Evolutionary conservation across 2,797 vertebrate genomes (phyloP), one percentile per base, ranked within the genome.

Genomic region (Ctenopoma kingsleyae): DNA sequence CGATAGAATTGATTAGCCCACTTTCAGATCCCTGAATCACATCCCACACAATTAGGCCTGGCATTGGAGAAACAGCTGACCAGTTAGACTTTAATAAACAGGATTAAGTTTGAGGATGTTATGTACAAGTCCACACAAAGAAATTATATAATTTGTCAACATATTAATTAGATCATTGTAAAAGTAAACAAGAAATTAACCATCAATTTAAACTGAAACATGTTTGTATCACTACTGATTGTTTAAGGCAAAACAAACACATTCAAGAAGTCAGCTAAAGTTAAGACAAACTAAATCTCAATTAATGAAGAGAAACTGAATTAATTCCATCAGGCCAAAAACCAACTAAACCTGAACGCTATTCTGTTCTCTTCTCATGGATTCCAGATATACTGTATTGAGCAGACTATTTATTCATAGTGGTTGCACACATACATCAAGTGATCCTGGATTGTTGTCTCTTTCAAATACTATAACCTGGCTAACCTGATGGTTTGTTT

Each of bases 381-480:
- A 27, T n/a, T 25, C 36, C 27, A 50, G n/a, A 22, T 59, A 12
- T 22, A 27, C 41, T 60, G 15, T 38, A 27, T 35, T 48, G 6
- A 53, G 15, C 15, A 35, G 46, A 23, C 36, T 43, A 43, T 44
- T 25, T 49, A 51, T 65, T 20, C 12, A 59, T 32, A 48, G 46
- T 27, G 3, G 1, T 16, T 55, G 23, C 11, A 49, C n/a, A 48
- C 13, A 54, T 13, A 10, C 10, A n/a, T 48, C 9, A 10, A 15
- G 13, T 38, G 27, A 40, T 23, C 8, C 40, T 36, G 20, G 36
- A 43, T 27, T 53, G 32, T 40, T 43, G 15, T 43, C 16, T 43
- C 40, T 16, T 41, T 41, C 2, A 36, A 4, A 36, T 36, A 36
- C 35, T 36, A 12, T 12, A 11, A 3, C n/a, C 35, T 30, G 23